phyloP scores from a whole-genome alignment of 2,888 invertebrate genomes.

The Exocentrus adspersus region DNA sequence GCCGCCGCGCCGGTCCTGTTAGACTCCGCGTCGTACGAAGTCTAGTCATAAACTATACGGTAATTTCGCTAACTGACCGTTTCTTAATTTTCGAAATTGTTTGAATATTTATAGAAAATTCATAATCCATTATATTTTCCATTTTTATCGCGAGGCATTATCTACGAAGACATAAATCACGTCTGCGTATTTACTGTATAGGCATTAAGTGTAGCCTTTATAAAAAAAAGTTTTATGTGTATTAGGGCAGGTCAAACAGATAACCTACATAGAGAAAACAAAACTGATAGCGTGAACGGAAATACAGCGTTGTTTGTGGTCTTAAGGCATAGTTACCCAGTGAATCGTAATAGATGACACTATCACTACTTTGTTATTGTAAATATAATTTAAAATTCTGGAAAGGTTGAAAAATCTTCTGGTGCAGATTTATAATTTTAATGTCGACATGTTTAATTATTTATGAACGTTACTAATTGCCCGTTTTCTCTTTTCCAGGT shows the following conservation, averaged over 20 bases:
- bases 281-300: slow-evolving; percentile 18
- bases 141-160: slow-evolving; percentile 4
- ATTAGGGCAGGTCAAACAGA: slow-evolving; percentile 28
- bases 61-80: too few relatives aligned
- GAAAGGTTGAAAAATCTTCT: background rate
- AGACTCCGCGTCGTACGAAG: too few relatives aligned
- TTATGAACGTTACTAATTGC: background rate
- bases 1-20: too few relatives aligned
- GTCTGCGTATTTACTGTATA: slow-evolving; percentile 12
- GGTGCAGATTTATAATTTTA: background rate
- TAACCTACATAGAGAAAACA: slow-evolving; percentile 29
- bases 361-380: background rate
- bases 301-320: background rate
- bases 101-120: slow-evolving; percentile 20
- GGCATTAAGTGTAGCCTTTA: slow-evolving; percentile 8
- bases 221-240: slow-evolving; percentile 25
- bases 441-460: background rate
- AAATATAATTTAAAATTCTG: background rate
- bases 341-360: background rate
- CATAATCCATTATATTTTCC: slow-evolving; percentile 20
- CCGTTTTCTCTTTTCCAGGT: background rate
- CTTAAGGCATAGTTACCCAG: background rate
- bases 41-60: too few relatives aligned
- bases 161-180: slow-evolving; percentile 21
- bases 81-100: too few relatives aligned